phyloP scores from a whole-genome alignment of 2,888 invertebrate species.

The Argyresthia albistria region DNA sequence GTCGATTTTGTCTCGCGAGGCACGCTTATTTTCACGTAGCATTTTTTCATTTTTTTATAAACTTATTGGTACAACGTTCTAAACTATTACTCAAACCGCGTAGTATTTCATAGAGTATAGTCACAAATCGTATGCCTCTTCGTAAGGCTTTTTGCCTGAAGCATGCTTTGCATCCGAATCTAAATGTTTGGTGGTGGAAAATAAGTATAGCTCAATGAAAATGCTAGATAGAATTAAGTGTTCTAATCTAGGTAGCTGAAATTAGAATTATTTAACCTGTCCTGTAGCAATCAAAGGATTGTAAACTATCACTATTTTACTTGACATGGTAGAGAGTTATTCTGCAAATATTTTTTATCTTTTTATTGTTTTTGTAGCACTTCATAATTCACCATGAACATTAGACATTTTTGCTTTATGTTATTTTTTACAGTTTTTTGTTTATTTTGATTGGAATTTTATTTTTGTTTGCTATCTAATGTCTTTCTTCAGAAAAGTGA shows the following conservation, averaged over 20 bases:
- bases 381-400: conserved; percentile 14
- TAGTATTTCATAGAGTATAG: too few relatives aligned
- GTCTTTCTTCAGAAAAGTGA: conserved; percentile 24
- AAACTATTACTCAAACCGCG: too few relatives aligned
- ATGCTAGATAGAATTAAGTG: too few relatives aligned
- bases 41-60: too few relatives aligned
- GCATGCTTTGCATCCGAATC: neutral
- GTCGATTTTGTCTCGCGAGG: too few relatives aligned
- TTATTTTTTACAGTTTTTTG: conserved; percentile 19
- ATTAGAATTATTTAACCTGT: too few relatives aligned
- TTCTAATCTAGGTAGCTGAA: too few relatives aligned
- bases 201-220: too few relatives aligned
- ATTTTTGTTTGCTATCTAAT: conserved; percentile 57
- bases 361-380: conserved; percentile 15
- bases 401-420: neutral
- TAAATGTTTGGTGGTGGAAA: neutral
- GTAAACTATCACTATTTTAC: neutral
- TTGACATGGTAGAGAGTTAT: neutral
- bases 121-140: too few relatives aligned
- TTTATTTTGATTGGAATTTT: conserved; percentile 29
- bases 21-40: too few relatives aligned
- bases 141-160: conserved; percentile 15
- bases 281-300: too few relatives aligned
- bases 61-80: too few relatives aligned
- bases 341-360: neutral